A percentile compares a stretch with the other conserved stretches of the same genome.
These are phyloP conservation scores for Nixonia krombeini DNA, from an alignment of 1,140 invertebrate genomes.

Conservation along the genomic window DNA sequence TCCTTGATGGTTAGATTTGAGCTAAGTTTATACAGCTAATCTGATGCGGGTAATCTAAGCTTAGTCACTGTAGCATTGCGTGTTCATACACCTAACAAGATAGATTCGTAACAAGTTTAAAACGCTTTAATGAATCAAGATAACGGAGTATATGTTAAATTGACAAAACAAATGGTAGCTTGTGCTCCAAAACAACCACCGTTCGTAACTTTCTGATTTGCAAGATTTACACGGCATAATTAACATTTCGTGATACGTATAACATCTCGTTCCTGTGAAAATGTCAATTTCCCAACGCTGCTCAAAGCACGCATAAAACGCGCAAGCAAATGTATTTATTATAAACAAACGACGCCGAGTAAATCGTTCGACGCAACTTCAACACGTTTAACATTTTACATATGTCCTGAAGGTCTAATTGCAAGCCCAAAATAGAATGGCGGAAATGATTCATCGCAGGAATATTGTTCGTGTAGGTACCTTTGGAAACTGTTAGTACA, in stretches of 20 bases:
- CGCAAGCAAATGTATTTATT: too few species aligned
- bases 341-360: too few species aligned
- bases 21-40: not conserved
- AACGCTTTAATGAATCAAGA: constrained; percentile 7
- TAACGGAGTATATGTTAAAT: constrained; percentile 7
- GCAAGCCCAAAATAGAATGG: constrained; percentile 27
- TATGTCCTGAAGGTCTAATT: constrained; percentile 43
- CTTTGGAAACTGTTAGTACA: constrained; percentile 36
- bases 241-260: too few species aligned
- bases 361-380: constrained; percentile 26
- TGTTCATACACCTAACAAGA: constrained; percentile 33
- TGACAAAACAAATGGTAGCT: not conserved
- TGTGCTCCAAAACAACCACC: too few species aligned
- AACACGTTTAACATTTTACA: constrained; percentile 42
- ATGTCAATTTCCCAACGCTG: too few species aligned
- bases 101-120: constrained; percentile 23
- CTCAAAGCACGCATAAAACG: too few species aligned
- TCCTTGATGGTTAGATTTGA: not conserved
- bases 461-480: constrained; percentile 23
- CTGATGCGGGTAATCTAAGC: constrained; percentile 7
- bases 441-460: constrained; percentile 42
- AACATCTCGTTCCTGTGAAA: too few species aligned
- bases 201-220: not conserved
- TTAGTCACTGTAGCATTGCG: constrained; percentile 30
- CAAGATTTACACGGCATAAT: too few species aligned